Base-by-base conservation (phyloP, 2,797 vertebrate species). In the Notamacropus eugenii region DNA sequence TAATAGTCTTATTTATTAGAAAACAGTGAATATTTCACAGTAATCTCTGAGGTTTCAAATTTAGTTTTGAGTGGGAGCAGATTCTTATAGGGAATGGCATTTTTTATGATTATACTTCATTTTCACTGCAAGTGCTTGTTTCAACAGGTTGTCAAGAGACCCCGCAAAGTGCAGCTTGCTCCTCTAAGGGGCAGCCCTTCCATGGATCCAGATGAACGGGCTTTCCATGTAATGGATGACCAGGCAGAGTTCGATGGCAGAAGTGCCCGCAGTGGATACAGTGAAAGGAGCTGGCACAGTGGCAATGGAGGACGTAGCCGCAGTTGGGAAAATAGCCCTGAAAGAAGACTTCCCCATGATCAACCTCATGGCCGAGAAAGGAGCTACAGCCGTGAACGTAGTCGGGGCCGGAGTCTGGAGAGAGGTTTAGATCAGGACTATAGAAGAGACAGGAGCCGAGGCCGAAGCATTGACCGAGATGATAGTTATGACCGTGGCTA, bases 111-210 rank as follows among this genome's bases (percentile, higher is more conserved):
- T 8, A 19, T 8, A 87, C 74, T 91, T 12, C 5, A 28, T 98
- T 95, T 34, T 3, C 54, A 9, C n/a, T 74, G 55, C 54, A 54
- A 90, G 50, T 67, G 55, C 97, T 93, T 4, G 0, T 94, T 1
- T 94, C 96, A 90, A 97, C 98, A 99, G 99, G 99, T 99, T n/a
- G 99, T 99, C 97, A 99, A 99, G 98, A 99, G 99, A 96, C 99
- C 99, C 91, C 98, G 99, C 94, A 99, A 99, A 95, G 99, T 99
- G 82, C 99, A 99, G 0, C 96, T 99, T 90, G 98, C 98, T 54
- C 24, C 98, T 0, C 55, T 98, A 58, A 99, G 99, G 94, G 99
- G 99, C 19, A 99, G 99, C 2, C 99, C 99, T 0, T 99, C 99
- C 1, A 98, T 98, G 0, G 98, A 98, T 1, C 98, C 97, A 11